Conservation (phyloP, 2,113 vertebrate species). For the Callorhinus ursinus region DNA sequence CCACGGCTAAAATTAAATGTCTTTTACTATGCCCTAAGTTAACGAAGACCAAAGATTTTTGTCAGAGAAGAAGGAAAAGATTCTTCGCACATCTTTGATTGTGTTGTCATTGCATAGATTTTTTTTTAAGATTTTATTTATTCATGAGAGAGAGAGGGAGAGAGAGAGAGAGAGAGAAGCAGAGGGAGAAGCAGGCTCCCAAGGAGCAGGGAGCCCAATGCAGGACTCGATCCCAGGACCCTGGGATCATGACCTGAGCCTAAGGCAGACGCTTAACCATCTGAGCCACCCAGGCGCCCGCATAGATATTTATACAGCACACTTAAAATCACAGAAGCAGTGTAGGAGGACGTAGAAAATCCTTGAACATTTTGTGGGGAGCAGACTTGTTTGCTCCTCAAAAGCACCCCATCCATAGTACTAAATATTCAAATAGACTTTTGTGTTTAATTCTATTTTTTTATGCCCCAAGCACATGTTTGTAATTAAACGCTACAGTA, state of each 20-base stretch:
- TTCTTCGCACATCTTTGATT: conserved; percentile 76
- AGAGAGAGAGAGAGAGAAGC: too few species aligned
- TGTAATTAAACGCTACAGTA: conserved; percentile 46
- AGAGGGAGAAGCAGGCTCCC: too few species aligned
- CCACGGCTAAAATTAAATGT: conserved; percentile 81
- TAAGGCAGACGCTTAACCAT: too few species aligned
- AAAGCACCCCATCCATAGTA: not conserved
- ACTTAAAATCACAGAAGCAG: conserved; percentile 58
- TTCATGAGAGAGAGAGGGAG: too few species aligned
- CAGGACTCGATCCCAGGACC: too few species aligned
- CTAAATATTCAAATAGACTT: conserved; percentile 48
- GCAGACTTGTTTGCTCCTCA: conserved; percentile 19
- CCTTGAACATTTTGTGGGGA: conserved; percentile 37
- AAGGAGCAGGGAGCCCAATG: too few species aligned
- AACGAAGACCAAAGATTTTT: conserved; percentile 79
- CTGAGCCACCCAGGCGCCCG: not conserved
- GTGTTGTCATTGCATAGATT: conserved; percentile 71
- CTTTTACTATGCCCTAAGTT: conserved; percentile 69
- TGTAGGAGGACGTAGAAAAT: not conserved
- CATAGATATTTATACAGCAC: conserved; percentile 76
- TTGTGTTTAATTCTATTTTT: conserved; percentile 42
- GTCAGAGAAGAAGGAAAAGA: conserved; percentile 76
- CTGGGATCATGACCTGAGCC: too few species aligned
- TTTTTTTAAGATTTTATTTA: too few species aligned
- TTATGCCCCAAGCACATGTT: conserved; percentile 41